These are phyloP conservation scores for Cherax quadricarinatus DNA, from an alignment of 1,140 invertebrate genomes.

Conservation along the genomic window DNA sequence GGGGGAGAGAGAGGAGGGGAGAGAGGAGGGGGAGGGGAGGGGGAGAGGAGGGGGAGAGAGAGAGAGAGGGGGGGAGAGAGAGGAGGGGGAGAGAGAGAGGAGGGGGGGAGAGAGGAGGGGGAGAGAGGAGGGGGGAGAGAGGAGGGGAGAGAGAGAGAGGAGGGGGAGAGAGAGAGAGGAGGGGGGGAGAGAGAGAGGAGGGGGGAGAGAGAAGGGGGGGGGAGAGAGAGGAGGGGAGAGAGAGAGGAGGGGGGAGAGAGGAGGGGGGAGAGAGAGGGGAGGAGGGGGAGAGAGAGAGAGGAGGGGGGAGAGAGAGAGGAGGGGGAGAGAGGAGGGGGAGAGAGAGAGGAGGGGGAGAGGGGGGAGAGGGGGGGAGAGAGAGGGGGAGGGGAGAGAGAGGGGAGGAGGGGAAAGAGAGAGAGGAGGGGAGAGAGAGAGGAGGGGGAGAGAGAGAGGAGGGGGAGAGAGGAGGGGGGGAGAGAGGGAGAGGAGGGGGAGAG, in stretches of 20 bases:
- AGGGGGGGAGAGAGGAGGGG: background rate
- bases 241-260: background rate
- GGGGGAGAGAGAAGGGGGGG: no score
- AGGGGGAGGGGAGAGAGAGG: background rate
- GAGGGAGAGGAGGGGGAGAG: no score
- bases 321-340: background rate
- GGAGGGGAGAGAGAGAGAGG: background rate
- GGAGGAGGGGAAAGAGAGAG: no score
- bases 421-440: background rate
- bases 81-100: background rate
- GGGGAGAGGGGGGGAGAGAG: background rate
- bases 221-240: background rate
- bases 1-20: background rate
- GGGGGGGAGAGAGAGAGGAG: background rate
- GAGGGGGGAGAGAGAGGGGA: background rate
- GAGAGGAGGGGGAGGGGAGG: background rate
- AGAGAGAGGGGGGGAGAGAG: background rate
- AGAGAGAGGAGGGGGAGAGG: background rate
- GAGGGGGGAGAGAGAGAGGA: background rate
- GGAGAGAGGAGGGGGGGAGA: background rate
- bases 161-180: background rate
- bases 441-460: background rate
- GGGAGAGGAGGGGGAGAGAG: background rate
- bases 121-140: background rate
- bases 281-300: background rate